Evolutionary conservation across 2,113 vertebrate species (phyloP), one percentile per base, ranked within the genome.

Genomic region (Podarcis raffonei): DNA sequence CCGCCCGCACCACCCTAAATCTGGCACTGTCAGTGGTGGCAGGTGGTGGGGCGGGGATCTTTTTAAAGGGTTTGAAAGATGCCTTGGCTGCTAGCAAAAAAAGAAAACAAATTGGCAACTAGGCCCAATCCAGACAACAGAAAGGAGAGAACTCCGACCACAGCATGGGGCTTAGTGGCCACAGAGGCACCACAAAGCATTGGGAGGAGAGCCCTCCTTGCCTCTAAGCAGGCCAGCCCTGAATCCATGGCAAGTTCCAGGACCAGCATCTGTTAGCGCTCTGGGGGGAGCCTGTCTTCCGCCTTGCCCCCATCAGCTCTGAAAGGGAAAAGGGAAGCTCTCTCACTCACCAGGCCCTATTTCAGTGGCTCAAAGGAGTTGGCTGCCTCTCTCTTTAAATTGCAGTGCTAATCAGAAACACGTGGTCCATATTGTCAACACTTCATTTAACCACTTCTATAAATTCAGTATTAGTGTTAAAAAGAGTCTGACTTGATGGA

Each of bases 331-430:
- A 94, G 93, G 91, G 25, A 35, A 48, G 11, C 78, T 20, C 16
- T 30, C 42, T 32, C 18, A 42, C 22, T 25, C 37, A 76, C 20
- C 39, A 7, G 35, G 62, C 35, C 25, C 32, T 48, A 85, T 84
- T 95, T 95, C 87, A 93, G 95, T 83, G 88, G 95, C 93, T 95
- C 62, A 39, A 86, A 65, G 65, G 94, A 91, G 80, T 82, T 96
- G 97, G 96, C 97, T 95, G 96, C 89, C 94, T 86, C 92, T 74
- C 69, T 66, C 88, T 90, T 71, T 85, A 95, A 96, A 96, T 95
- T 90, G 89, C 96, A 85, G 95, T 87, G 94, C 95, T 97, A 98
- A 98, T 97, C 96, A 96, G 96, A 97, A 97, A 97, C 97, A 97
- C 94, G 94, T 96, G 95, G 95, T 96, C 96, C 94, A 89, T 90